These are phyloP conservation scores for Zelleria hepariella DNA, from an alignment of 2,888 invertebrate species.

Conservation along the genomic window DNA sequence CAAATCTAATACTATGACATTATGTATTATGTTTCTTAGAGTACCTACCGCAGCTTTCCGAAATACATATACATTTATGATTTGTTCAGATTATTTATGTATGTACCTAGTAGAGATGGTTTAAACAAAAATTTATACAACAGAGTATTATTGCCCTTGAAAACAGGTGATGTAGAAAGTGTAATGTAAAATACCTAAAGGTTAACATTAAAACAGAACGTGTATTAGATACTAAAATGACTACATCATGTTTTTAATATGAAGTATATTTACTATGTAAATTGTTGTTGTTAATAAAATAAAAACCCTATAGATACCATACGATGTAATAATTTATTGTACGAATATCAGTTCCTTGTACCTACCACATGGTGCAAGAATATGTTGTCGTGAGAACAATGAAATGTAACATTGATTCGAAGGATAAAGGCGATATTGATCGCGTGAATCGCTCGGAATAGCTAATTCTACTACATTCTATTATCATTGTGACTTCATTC, in stretches of 20 bases:
- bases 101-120: background rate
- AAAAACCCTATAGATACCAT: conserved; percentile 22
- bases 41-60: background rate
- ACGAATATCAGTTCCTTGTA: conserved; percentile 55
- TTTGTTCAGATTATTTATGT: background rate
- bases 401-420: background rate
- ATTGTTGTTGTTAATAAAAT: conserved; percentile 48
- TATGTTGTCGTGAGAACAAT: no score
- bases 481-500: background rate
- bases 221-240: background rate
- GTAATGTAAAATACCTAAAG: conserved; percentile 16
- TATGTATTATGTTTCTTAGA: background rate
- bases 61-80: background rate
- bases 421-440: background rate
- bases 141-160: conserved; percentile 28
- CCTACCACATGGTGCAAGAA: background rate
- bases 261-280: conserved; percentile 35
- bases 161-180: conserved; percentile 48
- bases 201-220: background rate
- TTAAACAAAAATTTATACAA: conserved; percentile 4
- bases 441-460: background rate
- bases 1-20: no score
- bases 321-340: conserved; percentile 32
- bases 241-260: background rate
- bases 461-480: background rate